Base-by-base conservation (phyloP, 2,113 vertebrate species). In the Malurus melanocephalus region DNA sequence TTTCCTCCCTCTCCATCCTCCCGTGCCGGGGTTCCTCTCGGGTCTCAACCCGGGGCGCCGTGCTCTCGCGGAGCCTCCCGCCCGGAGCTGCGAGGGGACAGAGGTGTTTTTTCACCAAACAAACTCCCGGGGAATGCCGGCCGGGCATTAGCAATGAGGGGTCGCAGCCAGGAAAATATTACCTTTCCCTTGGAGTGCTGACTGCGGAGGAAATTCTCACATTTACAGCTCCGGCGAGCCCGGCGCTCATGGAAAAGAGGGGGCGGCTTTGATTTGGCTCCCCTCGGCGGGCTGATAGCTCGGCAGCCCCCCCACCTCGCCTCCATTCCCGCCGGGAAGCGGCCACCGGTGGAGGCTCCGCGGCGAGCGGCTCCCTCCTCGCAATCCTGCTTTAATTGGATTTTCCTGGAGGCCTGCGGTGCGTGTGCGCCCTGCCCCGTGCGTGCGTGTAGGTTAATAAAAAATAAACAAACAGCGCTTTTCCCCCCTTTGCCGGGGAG, bases 151-250 rank as follows among this genome's bases (percentile, higher is more conserved):
- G 97, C 97, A 96, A 97, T 92, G 96, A 96, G 93, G 95, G 96
- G 95, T 89, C 62, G 69, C 76, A 81, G 97, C 97, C 98, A 98
- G 98, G 98, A 98, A 98, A 98, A 97, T 97, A 97, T 97, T 97
- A 97, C 97, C 97, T 98, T 97, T 96, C 96, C 96, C 95, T 96
- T 91, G 94, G 93, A 42, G 93, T 96, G 98, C 98, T 98, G 98
- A 98, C 97, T 96, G 94, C 85, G 95, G 97, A 97, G 97, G 98
- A 98, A 98, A 98, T 97, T 97, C 97, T 97, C 98, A 96, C 95
- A 97, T 97, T 97, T 96, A 95, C 97, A 97, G 96, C 96, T 97
- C 96, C 89, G 21, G 90, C 7, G 88, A 96, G 93, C 62, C 92
- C 55, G 18, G 85, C 38, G 92, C 95, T 94, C 90, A 93, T 96